These are phyloP conservation scores for Aramus guarauna DNA, from an alignment of 2,113 vertebrate genomes.

Conservation along the genomic window DNA sequence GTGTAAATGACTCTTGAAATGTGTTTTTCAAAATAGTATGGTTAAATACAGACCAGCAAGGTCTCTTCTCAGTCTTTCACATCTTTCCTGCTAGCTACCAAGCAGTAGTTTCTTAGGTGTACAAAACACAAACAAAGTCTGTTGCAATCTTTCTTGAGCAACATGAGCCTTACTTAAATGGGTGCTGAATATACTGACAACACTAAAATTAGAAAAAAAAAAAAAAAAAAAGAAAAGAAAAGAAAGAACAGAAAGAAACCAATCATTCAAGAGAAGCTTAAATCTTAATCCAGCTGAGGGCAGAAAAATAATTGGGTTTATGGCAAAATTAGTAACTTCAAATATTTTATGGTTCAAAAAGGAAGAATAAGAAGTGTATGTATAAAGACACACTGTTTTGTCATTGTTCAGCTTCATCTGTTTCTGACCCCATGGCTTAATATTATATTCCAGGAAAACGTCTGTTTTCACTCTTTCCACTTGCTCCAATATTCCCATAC, in stretches of 20 bases:
- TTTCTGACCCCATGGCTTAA: neutral
- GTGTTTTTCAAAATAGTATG: neutral
- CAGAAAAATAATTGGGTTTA: neutral
- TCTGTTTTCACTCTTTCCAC: conserved; percentile 45
- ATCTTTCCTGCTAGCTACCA: neutral
- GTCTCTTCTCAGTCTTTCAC: neutral
- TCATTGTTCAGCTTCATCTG: conserved; percentile 6
- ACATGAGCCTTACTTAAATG: neutral
- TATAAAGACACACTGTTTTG: neutral
- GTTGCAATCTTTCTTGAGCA: conserved; percentile 1
- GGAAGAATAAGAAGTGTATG: neutral
- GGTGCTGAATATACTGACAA: neutral
- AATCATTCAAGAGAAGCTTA: neutral
- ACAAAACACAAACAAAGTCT: neutral
- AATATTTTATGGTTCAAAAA: neutral
- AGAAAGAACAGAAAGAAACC: neutral
- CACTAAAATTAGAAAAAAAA: neutral
- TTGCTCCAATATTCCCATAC: conserved; percentile 17
- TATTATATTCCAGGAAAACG: conserved; percentile 38
- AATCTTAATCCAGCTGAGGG: neutral
- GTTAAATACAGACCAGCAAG: neutral
- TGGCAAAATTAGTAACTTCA: neutral
- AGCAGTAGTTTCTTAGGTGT: neutral
- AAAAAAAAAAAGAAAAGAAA: neutral
- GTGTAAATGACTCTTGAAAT: neutral